A percentile compares a stretch with the other conserved stretches of the same genome.
Conservation (phyloP, 2,113 vertebrate species). For the Microtus montanus region DNA sequence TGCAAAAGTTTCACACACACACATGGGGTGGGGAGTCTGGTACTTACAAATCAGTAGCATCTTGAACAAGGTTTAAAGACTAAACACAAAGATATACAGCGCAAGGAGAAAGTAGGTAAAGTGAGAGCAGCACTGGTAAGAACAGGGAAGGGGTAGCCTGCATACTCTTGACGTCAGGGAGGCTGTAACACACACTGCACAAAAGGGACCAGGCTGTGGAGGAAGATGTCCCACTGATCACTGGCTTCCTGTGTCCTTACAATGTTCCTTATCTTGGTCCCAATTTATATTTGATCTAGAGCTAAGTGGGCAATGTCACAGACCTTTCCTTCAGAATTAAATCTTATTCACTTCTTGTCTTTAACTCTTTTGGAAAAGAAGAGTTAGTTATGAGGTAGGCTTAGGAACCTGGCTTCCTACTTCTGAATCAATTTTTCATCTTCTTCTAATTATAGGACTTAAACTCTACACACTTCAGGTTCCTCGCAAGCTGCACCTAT, state of each 20-base stretch:
- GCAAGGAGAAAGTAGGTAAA: not conserved
- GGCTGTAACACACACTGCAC: accelerated
- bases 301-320: not conserved
- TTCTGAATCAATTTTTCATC: not conserved
- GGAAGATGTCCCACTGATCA: not conserved
- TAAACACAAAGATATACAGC: not conserved
- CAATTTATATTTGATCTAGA: not conserved
- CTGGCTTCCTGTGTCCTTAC: not conserved
- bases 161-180: not conserved
- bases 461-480: not conserved
- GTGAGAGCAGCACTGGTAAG: no score
- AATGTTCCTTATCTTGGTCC: no score
- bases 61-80: not conserved
- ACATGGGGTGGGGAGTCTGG: not conserved
- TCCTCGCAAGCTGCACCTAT: not conserved
- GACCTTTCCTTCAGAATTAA: not conserved
- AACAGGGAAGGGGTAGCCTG: not conserved
- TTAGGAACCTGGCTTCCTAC: not conserved
- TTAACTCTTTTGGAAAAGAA: not conserved
- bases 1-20: not conserved
- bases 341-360: not conserved
- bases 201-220: not conserved
- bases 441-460: not conserved
- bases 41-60: not conserved
- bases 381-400: not conserved